These are phyloP conservation scores for Psococerastis gibbosa DNA, from an alignment of 2,888 invertebrate genomes.

Conservation along the genomic window DNA sequence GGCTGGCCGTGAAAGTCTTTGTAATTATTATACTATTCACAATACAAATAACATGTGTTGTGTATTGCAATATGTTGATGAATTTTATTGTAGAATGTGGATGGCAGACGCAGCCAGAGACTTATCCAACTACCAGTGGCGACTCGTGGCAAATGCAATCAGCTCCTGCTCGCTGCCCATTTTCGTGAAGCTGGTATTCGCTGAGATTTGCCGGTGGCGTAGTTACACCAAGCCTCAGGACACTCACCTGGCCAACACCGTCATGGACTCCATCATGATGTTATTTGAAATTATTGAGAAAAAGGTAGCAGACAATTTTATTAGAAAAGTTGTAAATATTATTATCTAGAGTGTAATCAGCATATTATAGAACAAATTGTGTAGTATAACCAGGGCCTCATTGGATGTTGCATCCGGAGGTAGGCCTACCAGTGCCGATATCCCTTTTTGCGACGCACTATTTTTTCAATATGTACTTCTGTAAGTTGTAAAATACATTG, in stretches of 20 bases:
- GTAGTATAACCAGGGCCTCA: too few relatives aligned
- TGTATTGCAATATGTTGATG: too few relatives aligned
- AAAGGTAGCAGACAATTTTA: too few relatives aligned
- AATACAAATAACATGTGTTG: neutral
- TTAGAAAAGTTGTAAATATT: too few relatives aligned
- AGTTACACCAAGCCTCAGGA: constrained; percentile 90
- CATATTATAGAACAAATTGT: too few relatives aligned
- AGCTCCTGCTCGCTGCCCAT: constrained; percentile 86
- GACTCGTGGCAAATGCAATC: constrained; percentile 82
- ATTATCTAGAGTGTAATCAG: too few relatives aligned
- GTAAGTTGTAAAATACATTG: neutral
- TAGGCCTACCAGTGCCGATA: too few relatives aligned
- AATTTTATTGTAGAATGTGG: constrained; percentile 49
- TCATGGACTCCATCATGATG: constrained; percentile 96
- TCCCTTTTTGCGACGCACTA: too few relatives aligned
- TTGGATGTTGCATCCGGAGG: too few relatives aligned
- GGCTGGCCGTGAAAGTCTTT: too few relatives aligned
- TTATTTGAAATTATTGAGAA: constrained; percentile 89
- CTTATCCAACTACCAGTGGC: constrained; percentile 84
- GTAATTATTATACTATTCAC: constrained; percentile 1
- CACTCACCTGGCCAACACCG: constrained; percentile 80
- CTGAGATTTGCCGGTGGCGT: constrained; percentile 92
- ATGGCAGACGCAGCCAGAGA: constrained; percentile 77
- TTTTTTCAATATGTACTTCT: too few relatives aligned
- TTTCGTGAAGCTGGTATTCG: constrained; percentile 92